Percentiles rank a stretch among this genome's conserved stretches.
These are phyloP conservation scores for Papilio gigon DNA, from an alignment of 2,888 invertebrate genomes.

Conservation along the genomic window DNA sequence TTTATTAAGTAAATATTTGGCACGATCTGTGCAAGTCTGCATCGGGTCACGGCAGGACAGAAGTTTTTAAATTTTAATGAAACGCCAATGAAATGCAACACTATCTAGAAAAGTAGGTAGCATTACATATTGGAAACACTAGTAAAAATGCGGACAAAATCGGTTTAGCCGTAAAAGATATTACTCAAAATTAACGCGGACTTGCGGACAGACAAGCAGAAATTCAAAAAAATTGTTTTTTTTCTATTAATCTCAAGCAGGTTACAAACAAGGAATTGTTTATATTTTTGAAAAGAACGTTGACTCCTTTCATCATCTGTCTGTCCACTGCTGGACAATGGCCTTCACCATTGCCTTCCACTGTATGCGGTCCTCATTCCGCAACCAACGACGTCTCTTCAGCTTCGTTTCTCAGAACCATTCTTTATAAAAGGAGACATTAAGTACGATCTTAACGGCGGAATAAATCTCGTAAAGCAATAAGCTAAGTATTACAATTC, in stretches of 20 bases:
- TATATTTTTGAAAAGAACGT: conserved; percentile 1
- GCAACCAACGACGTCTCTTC: background rate
- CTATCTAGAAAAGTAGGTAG: background rate
- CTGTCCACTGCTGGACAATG: too few species aligned
- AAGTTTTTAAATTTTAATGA: conserved; percentile 5
- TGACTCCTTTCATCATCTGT: background rate
- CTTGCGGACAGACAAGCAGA: too few species aligned
- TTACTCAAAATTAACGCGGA: too few species aligned
- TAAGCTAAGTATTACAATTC: conserved; percentile 18
- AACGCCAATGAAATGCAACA: conserved; percentile 2
- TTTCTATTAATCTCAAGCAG: too few species aligned
- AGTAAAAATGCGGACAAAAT: background rate
- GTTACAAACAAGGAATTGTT: background rate
- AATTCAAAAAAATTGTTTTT: too few species aligned
- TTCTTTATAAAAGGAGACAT: conserved; percentile 14
- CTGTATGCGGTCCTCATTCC: background rate
- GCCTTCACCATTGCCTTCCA: too few species aligned
- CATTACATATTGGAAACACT: background rate
- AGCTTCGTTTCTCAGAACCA: conserved; percentile 2
- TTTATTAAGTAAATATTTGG: conserved; percentile 25
- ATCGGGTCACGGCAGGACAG: background rate
- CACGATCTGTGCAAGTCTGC: background rate
- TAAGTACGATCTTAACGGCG: conserved; percentile 14
- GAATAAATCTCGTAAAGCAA: conserved; percentile 19
- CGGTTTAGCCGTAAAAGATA: too few species aligned